These are phyloP conservation scores for Blastobasis lacticolella DNA, from an alignment of 2,888 invertebrate species.

Conservation along the genomic window DNA sequence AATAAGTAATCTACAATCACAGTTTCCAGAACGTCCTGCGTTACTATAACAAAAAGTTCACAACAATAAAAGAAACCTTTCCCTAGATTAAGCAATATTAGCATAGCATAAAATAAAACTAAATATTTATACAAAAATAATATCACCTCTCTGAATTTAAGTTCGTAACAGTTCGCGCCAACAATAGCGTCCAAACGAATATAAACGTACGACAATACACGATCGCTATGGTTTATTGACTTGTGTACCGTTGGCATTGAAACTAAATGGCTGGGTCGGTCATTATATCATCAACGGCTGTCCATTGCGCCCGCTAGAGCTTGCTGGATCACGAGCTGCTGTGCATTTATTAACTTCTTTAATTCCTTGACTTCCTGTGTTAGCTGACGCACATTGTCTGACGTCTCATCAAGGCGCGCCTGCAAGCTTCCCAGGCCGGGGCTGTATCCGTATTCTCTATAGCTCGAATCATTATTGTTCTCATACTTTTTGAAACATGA, in stretches of 20 bases:
- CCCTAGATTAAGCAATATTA: too few relatives aligned
- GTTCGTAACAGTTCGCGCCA: slow-evolving; percentile 34
- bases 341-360: slow-evolving; percentile 71
- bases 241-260: slow-evolving; percentile 66
- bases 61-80: neutral
- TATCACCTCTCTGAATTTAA: slow-evolving; percentile 51
- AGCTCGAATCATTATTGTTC: slow-evolving; percentile 71
- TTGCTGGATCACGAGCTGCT: slow-evolving; percentile 68
- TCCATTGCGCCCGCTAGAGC: slow-evolving; percentile 61
- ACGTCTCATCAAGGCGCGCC: slow-evolving; percentile 78
- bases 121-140: slow-evolving; percentile 21
- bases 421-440: slow-evolving; percentile 75
- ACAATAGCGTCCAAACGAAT: slow-evolving; percentile 38
- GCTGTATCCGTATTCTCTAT: slow-evolving; percentile 71
- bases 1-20: slow-evolving; percentile 39
- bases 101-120: neutral
- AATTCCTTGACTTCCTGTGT: slow-evolving; percentile 81
- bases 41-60: slow-evolving; percentile 14
- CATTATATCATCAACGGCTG: slow-evolving; percentile 64
- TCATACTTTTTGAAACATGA: slow-evolving; percentile 79
- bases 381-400: slow-evolving; percentile 78
- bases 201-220: slow-evolving; percentile 41
- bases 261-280: slow-evolving; percentile 50
- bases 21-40: slow-evolving; percentile 33
- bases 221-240: slow-evolving; percentile 62